phyloP scores from a whole-genome alignment of 2,113 vertebrate genomes.

The Ceyx melanurus region DNA sequence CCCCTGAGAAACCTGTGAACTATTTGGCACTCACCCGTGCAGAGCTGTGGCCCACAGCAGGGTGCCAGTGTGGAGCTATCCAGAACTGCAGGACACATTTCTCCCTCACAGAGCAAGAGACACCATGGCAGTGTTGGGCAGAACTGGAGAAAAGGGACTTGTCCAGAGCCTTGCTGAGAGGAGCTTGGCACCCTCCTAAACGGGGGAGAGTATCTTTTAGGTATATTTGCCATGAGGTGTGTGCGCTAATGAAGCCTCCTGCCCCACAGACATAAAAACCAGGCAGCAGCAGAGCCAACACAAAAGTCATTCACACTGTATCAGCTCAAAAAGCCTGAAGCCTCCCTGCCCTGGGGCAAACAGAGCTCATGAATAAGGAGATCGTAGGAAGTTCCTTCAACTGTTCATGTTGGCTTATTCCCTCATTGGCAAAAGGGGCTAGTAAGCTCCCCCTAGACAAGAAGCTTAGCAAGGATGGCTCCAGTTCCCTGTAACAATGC shows the following conservation, averaged over 20 bases:
- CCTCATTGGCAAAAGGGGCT: neutral
- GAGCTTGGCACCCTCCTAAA: neutral
- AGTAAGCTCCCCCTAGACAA: neutral
- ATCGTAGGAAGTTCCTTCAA: neutral
- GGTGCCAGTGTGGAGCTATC: neutral
- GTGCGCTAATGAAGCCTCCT: neutral
- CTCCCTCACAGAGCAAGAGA: neutral
- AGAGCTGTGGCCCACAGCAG: neutral
- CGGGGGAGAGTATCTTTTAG: neutral
- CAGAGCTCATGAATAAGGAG: neutral
- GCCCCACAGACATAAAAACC: neutral
- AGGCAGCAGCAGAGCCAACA: neutral
- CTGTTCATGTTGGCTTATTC: neutral
- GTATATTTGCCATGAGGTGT: neutral
- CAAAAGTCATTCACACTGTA: neutral
- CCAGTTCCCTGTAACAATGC: neutral
- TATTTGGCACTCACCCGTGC: neutral
- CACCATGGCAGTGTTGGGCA: neutral
- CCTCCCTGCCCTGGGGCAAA: neutral
- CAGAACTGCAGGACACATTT: neutral
- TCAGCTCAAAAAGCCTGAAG: neutral
- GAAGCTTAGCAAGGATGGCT: constrained; percentile 1
- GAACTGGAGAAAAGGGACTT: neutral
- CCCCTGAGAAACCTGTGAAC: neutral
- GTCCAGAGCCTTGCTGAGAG: neutral